Evolutionary conservation across 1,140 invertebrate species (phyloP).

Genomic region (Leptinotarsa defecta): DNA sequence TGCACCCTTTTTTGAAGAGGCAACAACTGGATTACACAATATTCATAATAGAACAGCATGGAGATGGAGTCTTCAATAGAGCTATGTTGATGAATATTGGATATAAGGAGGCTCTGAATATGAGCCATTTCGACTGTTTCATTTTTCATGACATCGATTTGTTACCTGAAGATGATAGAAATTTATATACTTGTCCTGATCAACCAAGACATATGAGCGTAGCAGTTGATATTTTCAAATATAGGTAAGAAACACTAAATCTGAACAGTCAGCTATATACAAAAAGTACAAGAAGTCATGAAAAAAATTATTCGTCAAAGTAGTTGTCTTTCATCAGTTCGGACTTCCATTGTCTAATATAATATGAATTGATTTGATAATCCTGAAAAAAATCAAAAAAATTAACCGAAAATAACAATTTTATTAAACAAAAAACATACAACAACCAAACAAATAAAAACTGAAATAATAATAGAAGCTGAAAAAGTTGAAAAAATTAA

Average conservation of each 20-base stretch:
- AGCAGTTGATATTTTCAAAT: conserved; percentile 87
- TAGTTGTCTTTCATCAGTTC: too few species aligned
- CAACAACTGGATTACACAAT: conserved; percentile 93
- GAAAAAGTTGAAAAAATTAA: too few species aligned
- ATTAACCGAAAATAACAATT: too few species aligned
- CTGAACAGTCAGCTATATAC: too few species aligned
- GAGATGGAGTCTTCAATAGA: conserved; percentile 80
- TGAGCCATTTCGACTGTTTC: conserved; percentile 83
- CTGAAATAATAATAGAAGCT: too few species aligned
- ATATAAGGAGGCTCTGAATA: conserved; percentile 81
- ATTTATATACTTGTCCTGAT: conserved; percentile 87
- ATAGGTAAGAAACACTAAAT: conserved; percentile 64
- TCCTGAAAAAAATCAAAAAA: too few species aligned
- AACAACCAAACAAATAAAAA: too few species aligned
- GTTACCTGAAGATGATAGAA: conserved; percentile 88
- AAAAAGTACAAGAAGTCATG: too few species aligned
- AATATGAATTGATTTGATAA: too few species aligned
- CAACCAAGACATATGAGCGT: conserved; percentile 95
- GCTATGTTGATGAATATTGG: conserved; percentile 96
- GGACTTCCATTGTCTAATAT: too few species aligned
- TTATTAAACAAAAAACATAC: too few species aligned
- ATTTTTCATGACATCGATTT: conserved; percentile 96
- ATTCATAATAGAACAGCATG: conserved; percentile 91
- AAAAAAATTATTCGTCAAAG: too few species aligned
- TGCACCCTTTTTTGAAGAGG: conserved; percentile 87